Percentiles rank a stretch among this genome's conserved stretches.
Conservation (phyloP, 1,140 invertebrate species). For the Drosophila insularis region DNA sequence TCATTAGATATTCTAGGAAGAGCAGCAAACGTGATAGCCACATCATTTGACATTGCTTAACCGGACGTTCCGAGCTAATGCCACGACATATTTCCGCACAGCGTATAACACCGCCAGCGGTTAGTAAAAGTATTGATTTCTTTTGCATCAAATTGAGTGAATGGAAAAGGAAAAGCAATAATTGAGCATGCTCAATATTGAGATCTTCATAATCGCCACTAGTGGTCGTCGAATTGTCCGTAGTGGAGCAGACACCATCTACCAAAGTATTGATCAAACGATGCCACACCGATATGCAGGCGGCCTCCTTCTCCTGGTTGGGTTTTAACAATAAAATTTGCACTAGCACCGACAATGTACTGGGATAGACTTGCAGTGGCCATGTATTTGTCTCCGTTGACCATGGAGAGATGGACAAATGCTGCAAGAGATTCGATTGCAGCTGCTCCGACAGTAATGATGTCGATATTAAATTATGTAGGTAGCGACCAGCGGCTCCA, state of each 20-base stretch:
- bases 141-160: constrained; percentile 97
- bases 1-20: constrained; percentile 97
- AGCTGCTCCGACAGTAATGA: constrained; percentile 87
- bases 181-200: constrained; percentile 97
- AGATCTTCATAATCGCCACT: constrained; percentile 86
- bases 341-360: constrained; percentile 90
- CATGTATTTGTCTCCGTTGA: constrained; percentile 86
- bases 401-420: constrained; percentile 90
- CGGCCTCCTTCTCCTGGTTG: constrained; percentile 92
- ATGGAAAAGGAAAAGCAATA: constrained; percentile 96
- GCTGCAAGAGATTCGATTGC: constrained; percentile 88
- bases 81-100: constrained; percentile 87
- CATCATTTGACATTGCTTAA: constrained; percentile 88
- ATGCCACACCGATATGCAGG: constrained; percentile 95
- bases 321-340: constrained; percentile 90
- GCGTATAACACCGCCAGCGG: constrained; percentile 87
- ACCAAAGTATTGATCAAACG: constrained; percentile 93
- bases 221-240: constrained; percentile 32
- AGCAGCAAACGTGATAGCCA: constrained; percentile 92
- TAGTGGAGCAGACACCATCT: constrained; percentile 86
- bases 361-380: constrained; percentile 92
- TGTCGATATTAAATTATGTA: constrained; percentile 88
- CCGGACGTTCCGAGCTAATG: constrained; percentile 73
- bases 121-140: constrained; percentile 94
- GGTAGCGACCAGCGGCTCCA: constrained; percentile 78